Base-by-base conservation (phyloP, 2,888 invertebrate species). In the Drosophila incognita region DNA sequence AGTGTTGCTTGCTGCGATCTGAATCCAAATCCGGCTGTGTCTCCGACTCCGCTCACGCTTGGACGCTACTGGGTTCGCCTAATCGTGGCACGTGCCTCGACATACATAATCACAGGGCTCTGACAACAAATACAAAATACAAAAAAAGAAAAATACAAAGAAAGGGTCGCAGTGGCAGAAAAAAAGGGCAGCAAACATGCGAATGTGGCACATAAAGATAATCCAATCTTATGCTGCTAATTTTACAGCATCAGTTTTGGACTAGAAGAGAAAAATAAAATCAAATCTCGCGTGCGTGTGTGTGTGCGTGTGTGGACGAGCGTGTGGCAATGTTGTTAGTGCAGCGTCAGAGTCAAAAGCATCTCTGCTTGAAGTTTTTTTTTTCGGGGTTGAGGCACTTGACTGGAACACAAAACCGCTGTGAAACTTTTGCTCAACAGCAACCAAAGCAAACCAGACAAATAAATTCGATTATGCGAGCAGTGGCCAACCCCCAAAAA, bases 141-240 rank as follows among this genome's bases (percentile, higher is more conserved):
- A 69, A 54, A 57, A 60, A 63, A 40, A 67, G 40, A 33, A 54
- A 5, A 31, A 27, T 8, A 42, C 21, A 36, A 15, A 53, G 10
- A 70, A 77, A 74, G 80, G 77, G 81, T 72, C 74, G 67, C 48
- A 46, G n/a, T 13, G n/a, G 18, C 18, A 36, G n/a, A 21, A 58
- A 49, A 60, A 64, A 69, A 69, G 57, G 64, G 76, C 70, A 63
- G 63, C 61, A 38, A 69, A 56, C 58, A 68, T 74, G 61, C 65
- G 69, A 78, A 69, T 74, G 76, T 59, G 74, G 56, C 74, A 87
- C 76, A 84, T 52, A 84, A 78, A 79, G 84, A 89, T 87, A 90
- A 87, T 89, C 87, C 89, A 90, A 89, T 89, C 90, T 87, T 90
- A 89, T 87, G 87, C 84, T 90, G 89, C 87, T 87, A 87, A 87